Evolutionary conservation across 2,113 vertebrate species (phyloP), one percentile per base, ranked within the genome.

Genomic region (Psephotus haematonotus): DNA sequence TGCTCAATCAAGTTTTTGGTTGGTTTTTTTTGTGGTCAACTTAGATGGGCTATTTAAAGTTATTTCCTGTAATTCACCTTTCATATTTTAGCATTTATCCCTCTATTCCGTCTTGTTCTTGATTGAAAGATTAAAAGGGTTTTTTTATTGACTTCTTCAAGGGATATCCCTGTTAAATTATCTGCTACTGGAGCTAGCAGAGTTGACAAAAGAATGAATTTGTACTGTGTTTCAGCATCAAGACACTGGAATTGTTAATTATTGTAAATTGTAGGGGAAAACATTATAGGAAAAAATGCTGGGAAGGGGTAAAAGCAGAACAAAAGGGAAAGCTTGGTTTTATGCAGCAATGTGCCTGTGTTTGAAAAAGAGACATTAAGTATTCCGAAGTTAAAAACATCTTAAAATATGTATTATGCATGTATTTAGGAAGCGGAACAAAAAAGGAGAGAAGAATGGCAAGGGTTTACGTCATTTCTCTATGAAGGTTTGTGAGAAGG

Each of bases 401-500:
- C 93, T 97, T 92, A 92, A 95, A 93, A 93, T 82, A 88, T 79
- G 59, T 96, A 59, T 95, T 95, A 67, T 97, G 77, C 20, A 0
- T 95, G 69, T 92, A 77, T 94, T 92, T 95, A 99, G 99, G 94
- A 99, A 99, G 86, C 98, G 99, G 70, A 99, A 98, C 92, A 99
- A 99, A 97, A 99, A 99, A 94, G 99, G 99, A n/a, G 99, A 99
- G 97, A 99, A 99, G 98, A 99, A 99, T 96, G 99, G 99, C 53
- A 99, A 99, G 95, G 99, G 99, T 83, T 98, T 99, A 92, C 98
- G 99, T 86, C 99, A 99, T 97, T 99, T 99, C 97, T 99, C 99
- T 91, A 99, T 99, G 99, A 99, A 99, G 97, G 99, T 99, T 92
- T 99, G 99, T 64, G 99, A 99, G 97, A 99, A 99, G 97, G 99